Evolutionary conservation across 2,797 vertebrate genomes (phyloP).

Genomic region (Lagorchestes hirsutus): DNA sequence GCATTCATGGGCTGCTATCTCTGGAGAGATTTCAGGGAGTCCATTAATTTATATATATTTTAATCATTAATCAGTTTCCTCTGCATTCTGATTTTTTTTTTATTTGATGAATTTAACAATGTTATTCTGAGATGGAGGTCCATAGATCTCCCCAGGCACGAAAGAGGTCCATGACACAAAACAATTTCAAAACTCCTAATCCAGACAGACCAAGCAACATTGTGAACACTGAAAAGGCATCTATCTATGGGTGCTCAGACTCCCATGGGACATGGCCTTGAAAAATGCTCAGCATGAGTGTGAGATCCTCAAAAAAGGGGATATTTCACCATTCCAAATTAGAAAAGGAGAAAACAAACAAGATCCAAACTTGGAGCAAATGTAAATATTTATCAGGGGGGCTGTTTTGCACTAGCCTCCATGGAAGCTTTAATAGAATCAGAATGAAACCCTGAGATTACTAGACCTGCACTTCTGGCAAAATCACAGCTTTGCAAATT

Average conservation of each 20-base stretch:
- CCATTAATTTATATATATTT: not conserved
- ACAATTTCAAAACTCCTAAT: not conserved
- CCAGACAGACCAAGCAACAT: not conserved
- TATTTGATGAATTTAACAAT: not conserved
- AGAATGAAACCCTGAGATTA: slow-evolving; percentile 75
- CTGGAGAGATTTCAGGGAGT: not conserved
- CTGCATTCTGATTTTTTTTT: not conserved
- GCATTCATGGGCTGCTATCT: not conserved
- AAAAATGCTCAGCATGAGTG: slow-evolving; percentile 32
- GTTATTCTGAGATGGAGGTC: not conserved
- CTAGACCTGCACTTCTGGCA: slow-evolving; percentile 66
- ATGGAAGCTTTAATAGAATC: slow-evolving; percentile 55
- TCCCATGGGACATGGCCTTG: not conserved
- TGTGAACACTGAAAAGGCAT: not conserved
- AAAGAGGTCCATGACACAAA: not conserved
- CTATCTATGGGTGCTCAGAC: not conserved
- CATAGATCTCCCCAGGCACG: not conserved
- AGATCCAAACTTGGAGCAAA: slow-evolving; percentile 60
- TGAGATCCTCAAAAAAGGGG: slow-evolving; percentile 43
- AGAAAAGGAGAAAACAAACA: slow-evolving; percentile 66
- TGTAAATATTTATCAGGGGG: slow-evolving; percentile 59
- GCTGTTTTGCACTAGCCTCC: slow-evolving; percentile 63
- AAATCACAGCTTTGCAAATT: slow-evolving; percentile 71
- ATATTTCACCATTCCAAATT: slow-evolving; percentile 43
- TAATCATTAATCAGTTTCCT: not conserved